Percentiles rank a stretch among this genome's conserved stretches.
Evolutionary conservation across 2,888 invertebrate species (phyloP).

Genomic region (Synergus gifuensis): DNA sequence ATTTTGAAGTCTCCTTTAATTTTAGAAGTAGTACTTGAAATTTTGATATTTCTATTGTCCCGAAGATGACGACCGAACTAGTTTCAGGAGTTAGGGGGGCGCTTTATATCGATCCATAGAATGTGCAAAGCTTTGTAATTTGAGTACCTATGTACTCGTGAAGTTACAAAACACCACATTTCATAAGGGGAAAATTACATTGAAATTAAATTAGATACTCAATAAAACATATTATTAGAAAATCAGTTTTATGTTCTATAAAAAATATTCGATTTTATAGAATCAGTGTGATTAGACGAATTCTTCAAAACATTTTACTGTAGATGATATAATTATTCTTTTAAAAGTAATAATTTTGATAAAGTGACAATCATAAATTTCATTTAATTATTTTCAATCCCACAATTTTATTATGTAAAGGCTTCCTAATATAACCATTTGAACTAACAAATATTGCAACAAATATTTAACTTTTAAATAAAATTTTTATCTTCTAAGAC

Average conservation of each 20-base stretch:
- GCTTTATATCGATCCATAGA: slow-evolving; percentile 30
- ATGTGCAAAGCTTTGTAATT: slow-evolving; percentile 33
- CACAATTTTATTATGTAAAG: no score
- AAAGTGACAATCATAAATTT: no score
- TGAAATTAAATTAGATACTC: neutral
- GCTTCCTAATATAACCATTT: no score
- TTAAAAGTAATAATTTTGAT: no score
- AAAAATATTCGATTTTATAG: neutral
- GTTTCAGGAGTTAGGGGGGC: slow-evolving; percentile 16
- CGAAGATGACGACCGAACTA: neutral
- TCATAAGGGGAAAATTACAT: neutral
- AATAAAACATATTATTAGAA: neutral
- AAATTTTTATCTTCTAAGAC: no score
- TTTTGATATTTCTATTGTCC: neutral
- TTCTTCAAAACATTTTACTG: neutral
- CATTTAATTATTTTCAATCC: no score
- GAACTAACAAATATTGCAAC: no score
- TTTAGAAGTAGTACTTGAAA: neutral
- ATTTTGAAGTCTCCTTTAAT: neutral
- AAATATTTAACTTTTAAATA: no score
- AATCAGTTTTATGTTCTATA: neutral
- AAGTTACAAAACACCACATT: neutral
- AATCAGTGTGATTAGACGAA: neutral
- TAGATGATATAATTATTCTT: neutral
- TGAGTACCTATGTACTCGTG: neutral